Evolutionary conservation across 2,113 vertebrate genomes (phyloP).

Genomic region (Apistogramma diplotaenia): DNA sequence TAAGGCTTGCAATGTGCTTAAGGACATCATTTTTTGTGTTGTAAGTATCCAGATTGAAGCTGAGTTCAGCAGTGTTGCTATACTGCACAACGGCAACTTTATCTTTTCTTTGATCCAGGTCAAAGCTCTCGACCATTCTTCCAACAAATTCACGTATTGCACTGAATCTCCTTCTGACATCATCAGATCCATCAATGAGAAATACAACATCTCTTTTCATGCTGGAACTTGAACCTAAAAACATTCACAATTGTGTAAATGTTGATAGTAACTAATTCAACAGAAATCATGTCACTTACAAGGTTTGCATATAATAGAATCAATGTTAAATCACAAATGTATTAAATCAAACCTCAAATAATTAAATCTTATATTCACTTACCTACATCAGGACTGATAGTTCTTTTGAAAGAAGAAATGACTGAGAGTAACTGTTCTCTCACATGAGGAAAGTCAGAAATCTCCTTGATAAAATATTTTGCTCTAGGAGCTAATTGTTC

Average conservation of each 20-base stretch:
- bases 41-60: conserved; percentile 69
- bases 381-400: conserved; percentile 37
- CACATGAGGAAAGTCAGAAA: conserved; percentile 54
- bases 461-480: conserved; percentile 49
- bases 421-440: conserved; percentile 54
- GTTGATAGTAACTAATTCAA: neutral
- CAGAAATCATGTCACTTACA: neutral
- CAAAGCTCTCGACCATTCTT: conserved; percentile 63
- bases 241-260: conserved; percentile 1
- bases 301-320: neutral
- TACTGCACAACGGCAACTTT: conserved; percentile 77
- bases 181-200: conserved; percentile 80
- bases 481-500: conserved; percentile 49
- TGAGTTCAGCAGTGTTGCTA: conserved; percentile 68
- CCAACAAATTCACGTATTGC: conserved; percentile 69
- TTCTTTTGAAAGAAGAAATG: conserved; percentile 38
- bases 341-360: neutral
- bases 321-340: neutral
- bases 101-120: conserved; percentile 69
- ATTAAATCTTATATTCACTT: conserved; percentile 37
- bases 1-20: conserved; percentile 57
- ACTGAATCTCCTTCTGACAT: conserved; percentile 65
- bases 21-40: conserved; percentile 57
- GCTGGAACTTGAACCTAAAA: conserved; percentile 53
- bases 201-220: conserved; percentile 75